A percentile compares a stretch with the other conserved stretches of the same genome.
phyloP scores from a whole-genome alignment of 37 sponge, comb jelly and placozoan genomes.

The Cladorhizidae sp. region DNA sequence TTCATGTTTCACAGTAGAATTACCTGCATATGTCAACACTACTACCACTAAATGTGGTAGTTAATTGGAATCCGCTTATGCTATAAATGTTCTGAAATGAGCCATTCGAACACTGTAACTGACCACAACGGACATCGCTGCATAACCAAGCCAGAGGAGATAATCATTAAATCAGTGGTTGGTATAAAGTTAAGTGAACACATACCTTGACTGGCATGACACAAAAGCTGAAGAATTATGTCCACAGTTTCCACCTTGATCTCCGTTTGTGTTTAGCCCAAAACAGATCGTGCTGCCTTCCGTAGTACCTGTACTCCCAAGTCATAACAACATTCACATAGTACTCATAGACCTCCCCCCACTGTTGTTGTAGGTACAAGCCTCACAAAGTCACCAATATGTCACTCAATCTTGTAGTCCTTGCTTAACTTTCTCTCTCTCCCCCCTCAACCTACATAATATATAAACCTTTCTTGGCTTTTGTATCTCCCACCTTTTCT shows the following conservation, averaged over 20 bases:
- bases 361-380: too few species aligned
- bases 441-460: too few species aligned
- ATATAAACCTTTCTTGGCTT: too few species aligned
- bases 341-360: not conserved
- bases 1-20: too few species aligned
- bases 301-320: not conserved
- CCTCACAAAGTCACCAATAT: not conserved
- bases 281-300: not conserved
- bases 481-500: too few species aligned
- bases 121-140: conserved; percentile 25
- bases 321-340: not conserved
- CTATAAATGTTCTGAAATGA: not conserved
- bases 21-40: too few species aligned
- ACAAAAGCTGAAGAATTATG: conserved; percentile 8
- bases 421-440: too few species aligned
- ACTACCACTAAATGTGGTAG: not conserved
- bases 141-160: not conserved
- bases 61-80: not conserved
- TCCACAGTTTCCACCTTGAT: conserved; percentile 46
- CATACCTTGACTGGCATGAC: conserved; percentile 31
- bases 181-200: not conserved
- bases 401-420: too few species aligned
- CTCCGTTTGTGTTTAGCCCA: conserved; percentile 17
- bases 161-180: not conserved
- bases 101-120: conserved; percentile 12